phyloP scores from a whole-genome alignment of 2,113 vertebrate species.

The Asarcornis scutulata region DNA sequence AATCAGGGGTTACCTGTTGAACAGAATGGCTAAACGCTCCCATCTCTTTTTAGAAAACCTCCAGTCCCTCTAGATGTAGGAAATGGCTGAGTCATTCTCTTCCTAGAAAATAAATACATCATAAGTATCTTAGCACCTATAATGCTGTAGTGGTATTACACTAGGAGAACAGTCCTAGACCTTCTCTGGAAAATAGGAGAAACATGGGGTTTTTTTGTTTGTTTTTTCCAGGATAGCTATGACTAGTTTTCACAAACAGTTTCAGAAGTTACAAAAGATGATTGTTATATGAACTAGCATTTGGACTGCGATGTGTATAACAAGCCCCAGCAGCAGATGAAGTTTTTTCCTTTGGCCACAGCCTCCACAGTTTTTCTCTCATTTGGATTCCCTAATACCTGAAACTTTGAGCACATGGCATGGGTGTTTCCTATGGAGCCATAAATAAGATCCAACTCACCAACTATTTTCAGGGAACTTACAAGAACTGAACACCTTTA shows the following conservation, averaged over 20 bases:
- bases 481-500: not conserved
- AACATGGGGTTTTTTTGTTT: rapidly evolving
- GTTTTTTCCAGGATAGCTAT: not conserved
- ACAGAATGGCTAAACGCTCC: not conserved
- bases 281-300: not conserved
- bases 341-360: not conserved
- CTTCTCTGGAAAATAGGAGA: not conserved
- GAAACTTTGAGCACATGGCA: not conserved
- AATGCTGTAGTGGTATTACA: not conserved
- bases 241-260: not conserved
- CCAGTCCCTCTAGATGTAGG: not conserved
- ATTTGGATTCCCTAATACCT: not conserved
- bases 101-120: not conserved
- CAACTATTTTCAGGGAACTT: not conserved
- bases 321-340: not conserved
- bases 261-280: not conserved
- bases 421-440: not conserved
- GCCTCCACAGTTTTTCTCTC: not conserved
- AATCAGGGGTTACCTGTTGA: conserved; percentile 14
- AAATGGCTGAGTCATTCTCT: not conserved
- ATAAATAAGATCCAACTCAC: not conserved
- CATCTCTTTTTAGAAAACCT: not conserved
- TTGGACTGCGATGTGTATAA: not conserved
- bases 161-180: not conserved
- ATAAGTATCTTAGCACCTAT: not conserved